These are phyloP conservation scores for Drosophila lini DNA, from an alignment of 1,140 invertebrate genomes.

Conservation along the genomic window DNA sequence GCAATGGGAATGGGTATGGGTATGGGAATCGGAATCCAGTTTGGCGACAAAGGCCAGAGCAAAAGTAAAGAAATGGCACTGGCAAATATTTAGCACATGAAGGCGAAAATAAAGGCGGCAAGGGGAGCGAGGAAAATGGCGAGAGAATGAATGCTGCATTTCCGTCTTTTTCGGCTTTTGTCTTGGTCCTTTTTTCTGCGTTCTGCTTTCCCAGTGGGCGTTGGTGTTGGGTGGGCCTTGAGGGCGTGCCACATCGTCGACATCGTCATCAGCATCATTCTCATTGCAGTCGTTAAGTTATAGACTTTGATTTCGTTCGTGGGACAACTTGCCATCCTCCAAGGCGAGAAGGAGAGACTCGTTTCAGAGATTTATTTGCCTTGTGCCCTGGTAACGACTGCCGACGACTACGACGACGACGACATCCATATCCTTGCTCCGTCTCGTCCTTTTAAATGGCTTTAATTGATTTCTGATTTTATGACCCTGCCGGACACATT, in stretches of 20 bases:
- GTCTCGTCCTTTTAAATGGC: slow-evolving; percentile 27
- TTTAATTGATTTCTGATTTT: slow-evolving; percentile 65
- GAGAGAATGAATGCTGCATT: slow-evolving; percentile 69
- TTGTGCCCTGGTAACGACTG: slow-evolving; percentile 21
- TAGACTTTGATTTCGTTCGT: slow-evolving; percentile 64
- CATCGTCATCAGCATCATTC: slow-evolving; percentile 29
- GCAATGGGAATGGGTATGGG: slow-evolving; percentile 28
- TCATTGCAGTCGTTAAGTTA: slow-evolving; percentile 57
- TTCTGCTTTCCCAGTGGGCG: slow-evolving; percentile 24
- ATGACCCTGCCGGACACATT: slow-evolving; percentile 47
- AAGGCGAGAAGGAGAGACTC: slow-evolving; percentile 11
- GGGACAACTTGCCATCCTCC: slow-evolving; percentile 15
- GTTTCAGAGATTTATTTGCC: slow-evolving; percentile 64
- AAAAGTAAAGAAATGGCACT: slow-evolving; percentile 59
- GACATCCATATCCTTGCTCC: slow-evolving; percentile 37
- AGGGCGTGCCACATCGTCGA: slow-evolving; percentile 33
- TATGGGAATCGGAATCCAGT: slow-evolving; percentile 41
- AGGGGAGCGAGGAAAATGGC: slow-evolving; percentile 21
- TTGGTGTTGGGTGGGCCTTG: slow-evolving; percentile 16
- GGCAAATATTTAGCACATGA: slow-evolving; percentile 56
- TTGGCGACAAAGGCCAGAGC: slow-evolving; percentile 49
- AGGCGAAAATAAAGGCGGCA: slow-evolving; percentile 34
- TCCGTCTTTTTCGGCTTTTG: slow-evolving; percentile 63
- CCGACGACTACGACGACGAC: slow-evolving; percentile 1
- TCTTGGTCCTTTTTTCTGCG: slow-evolving; percentile 38